phyloP scores from a whole-genome alignment of 2,113 vertebrate genomes.

The Gorsachius goisagi region DNA sequence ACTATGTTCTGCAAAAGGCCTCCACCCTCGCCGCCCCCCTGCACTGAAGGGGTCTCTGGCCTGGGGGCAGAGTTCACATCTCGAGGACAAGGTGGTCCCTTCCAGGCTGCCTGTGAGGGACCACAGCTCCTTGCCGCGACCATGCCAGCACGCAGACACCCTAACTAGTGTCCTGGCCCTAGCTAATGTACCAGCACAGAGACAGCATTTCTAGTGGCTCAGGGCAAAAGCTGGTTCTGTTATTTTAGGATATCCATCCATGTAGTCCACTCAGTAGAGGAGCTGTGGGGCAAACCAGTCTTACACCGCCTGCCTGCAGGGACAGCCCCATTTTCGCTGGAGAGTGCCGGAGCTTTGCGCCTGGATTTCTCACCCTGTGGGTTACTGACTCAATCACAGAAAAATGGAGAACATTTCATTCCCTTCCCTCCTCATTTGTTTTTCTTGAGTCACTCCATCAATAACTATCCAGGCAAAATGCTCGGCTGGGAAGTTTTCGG shows the following conservation, averaged over 20 bases:
- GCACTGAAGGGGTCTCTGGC: not conserved
- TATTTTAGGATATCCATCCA: not conserved
- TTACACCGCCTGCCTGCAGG: fast-evolving
- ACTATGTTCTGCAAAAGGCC: not conserved
- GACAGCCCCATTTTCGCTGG: not conserved
- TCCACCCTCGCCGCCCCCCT: not conserved
- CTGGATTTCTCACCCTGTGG: not conserved
- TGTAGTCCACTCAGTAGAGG: not conserved
- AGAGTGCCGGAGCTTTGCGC: not conserved
- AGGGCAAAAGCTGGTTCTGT: not conserved
- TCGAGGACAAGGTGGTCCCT: not conserved
- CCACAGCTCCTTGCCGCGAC: not conserved
- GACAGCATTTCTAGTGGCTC: not conserved
- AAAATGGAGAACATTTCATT: not conserved
- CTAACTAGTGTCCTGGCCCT: no score
- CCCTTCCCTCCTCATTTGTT: not conserved
- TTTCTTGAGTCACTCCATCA: not conserved
- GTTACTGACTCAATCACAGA: not conserved
- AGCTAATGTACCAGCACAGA: no score
- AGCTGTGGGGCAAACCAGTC: not conserved
- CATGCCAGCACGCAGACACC: not conserved
- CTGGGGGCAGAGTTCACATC: not conserved
- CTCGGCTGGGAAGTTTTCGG: not conserved
- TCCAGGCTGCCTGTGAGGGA: not conserved
- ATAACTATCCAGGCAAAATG: not conserved